These are phyloP conservation scores for Pao palembangensis DNA, from an alignment of 2,113 vertebrate genomes.

Conservation along the genomic window DNA sequence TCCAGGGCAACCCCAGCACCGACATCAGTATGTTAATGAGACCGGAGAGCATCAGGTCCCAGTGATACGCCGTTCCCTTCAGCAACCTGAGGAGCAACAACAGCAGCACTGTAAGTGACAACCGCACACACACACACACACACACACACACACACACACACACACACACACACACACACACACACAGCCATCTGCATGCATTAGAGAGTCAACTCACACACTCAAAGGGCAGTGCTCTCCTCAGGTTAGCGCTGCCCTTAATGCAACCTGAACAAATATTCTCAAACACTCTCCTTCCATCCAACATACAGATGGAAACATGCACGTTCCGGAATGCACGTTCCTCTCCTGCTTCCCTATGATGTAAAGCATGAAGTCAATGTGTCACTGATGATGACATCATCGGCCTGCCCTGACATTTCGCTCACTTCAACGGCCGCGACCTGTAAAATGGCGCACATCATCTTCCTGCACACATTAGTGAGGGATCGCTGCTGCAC, in stretches of 20 bases:
- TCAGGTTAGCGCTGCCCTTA: constrained; percentile 38
- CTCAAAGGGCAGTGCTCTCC: constrained; percentile 34
- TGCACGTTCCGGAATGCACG: background rate
- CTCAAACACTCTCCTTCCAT: too few species aligned
- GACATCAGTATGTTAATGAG: constrained; percentile 94
- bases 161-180: constrained; percentile 9
- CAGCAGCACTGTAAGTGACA: constrained; percentile 5
- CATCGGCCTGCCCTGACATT: background rate
- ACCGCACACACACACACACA: constrained; percentile 4
- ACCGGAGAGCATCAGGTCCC: constrained; percentile 95
- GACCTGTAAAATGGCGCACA: constrained; percentile 16
- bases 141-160: constrained; percentile 1
- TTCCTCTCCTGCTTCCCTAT: too few species aligned
- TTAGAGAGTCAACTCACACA: constrained; percentile 1
- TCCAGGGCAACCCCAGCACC: constrained; percentile 92
- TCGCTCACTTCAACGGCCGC: background rate
- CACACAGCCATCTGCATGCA: constrained; percentile 11
- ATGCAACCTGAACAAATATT: constrained; percentile 10
- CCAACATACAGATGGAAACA: background rate
- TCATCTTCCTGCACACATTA: background rate
- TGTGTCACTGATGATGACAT: constrained; percentile 17
- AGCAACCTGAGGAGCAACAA: constrained; percentile 78
- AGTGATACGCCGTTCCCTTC: constrained; percentile 98
- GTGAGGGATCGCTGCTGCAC: constrained; percentile 14
- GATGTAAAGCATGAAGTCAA: background rate